Base-by-base conservation (phyloP, 2,797 vertebrate genomes). In the Girardinus metallicus region DNA sequence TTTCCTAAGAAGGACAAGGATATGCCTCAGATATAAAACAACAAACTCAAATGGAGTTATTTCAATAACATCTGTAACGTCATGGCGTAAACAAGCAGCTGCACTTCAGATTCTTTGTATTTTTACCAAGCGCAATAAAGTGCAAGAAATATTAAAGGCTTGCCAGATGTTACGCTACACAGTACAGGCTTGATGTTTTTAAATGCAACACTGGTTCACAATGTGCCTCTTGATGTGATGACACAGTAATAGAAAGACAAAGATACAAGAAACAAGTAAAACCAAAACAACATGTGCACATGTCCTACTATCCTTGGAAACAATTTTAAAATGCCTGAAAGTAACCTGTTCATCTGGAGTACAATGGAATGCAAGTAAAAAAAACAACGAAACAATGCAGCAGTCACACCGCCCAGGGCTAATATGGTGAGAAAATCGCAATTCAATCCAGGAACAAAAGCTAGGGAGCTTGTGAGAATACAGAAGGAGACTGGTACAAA, bases 1-100 rank as follows among this genome's bases (percentile, higher is more conserved):
- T 99, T 92, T 99, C 98, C 99, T 99, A 88, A 77, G 81, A 87
- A 55, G 87, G 51, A 87, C 83, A 1, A 81, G 31, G 3, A 80
- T 11, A 82, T 73, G 6, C 7, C 47, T 85, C 44, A 87, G 57
- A 5, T 39, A 64, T 12, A 34, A 26, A 15, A n/a, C n/a, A 36
- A 83, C 76, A 78, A 7, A 70, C 11, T 18, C n/a, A 16, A 29
- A 16, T 5, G 2, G 11, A 73, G 46, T 16, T 18, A 70, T 80
- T 82, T 83, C 55, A 43, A 53, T 34, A 0, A 41, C 9, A 60
- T 74, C 10, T 44, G 39, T 72, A 46, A 41, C 66, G 49, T 47
- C 64, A 43, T n/a, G 23, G 26, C n/a, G 4, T n/a, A 71, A 43
- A 44, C 5, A 43, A n/a, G 26, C 5, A 21, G 39, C 57, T 16